Evolutionary conservation across 2,888 invertebrate species (phyloP).

Genomic region (Julus scandinavius): DNA sequence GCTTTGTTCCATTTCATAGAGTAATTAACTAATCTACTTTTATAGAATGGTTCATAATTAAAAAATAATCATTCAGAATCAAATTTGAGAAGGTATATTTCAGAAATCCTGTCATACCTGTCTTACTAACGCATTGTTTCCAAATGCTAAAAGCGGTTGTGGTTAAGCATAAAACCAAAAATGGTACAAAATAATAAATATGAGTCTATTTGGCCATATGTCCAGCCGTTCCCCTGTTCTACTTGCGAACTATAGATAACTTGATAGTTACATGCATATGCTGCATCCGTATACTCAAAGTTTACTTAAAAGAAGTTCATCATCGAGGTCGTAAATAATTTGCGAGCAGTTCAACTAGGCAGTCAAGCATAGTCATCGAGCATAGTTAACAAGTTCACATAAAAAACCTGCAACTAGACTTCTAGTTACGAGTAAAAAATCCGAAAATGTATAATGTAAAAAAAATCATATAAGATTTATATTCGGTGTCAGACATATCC

Average conservation of each 20-base stretch:
- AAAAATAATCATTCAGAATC: too few relatives aligned
- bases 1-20: too few relatives aligned
- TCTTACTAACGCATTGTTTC: not conserved
- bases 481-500: not conserved
- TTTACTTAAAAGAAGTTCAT: constrained; percentile 6
- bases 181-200: not conserved
- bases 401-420: not conserved
- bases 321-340: constrained; percentile 14
- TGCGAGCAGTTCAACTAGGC: not conserved
- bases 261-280: not conserved
- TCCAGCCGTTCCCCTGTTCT: too few relatives aligned
- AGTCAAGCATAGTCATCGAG: not conserved
- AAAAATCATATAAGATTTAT: not conserved
- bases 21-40: too few relatives aligned
- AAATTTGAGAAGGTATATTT: too few relatives aligned
- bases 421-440: too few relatives aligned
- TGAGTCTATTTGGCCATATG: not conserved
- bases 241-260: not conserved
- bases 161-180: not conserved
- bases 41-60: too few relatives aligned
- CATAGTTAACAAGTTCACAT: not conserved
- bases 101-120: too few relatives aligned
- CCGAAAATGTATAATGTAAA: too few relatives aligned
- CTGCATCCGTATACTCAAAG: not conserved
- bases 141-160: not conserved